Percentiles rank a stretch among this genome's conserved stretches.
Evolutionary conservation across 2,888 invertebrate species (phyloP).

Genomic region (Noctua janthe): DNA sequence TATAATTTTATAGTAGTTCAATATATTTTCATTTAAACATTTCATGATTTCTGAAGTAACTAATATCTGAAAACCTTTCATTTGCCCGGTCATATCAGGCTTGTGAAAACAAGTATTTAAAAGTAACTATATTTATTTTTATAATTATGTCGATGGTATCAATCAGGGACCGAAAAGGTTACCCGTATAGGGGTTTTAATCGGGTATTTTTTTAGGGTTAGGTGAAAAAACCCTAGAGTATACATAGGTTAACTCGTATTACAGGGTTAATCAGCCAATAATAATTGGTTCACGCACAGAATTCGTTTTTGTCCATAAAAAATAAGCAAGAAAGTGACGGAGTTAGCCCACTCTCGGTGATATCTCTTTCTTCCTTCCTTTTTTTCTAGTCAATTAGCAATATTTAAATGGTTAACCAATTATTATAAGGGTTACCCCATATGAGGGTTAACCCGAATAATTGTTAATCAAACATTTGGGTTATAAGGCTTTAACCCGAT

Average conservation of each 20-base stretch:
- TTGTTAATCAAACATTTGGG: not conserved
- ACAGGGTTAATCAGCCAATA: not conserved
- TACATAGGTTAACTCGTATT: not conserved
- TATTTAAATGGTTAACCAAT: not conserved
- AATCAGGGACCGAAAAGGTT: not conserved
- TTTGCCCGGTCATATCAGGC: not conserved
- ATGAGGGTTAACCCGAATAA: not conserved
- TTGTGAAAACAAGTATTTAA: not conserved
- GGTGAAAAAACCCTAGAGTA: not conserved
- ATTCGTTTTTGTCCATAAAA: not conserved
- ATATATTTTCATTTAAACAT: conserved; percentile 5
- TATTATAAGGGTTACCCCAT: not conserved
- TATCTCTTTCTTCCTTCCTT: too few relatives aligned
- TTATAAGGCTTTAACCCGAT: not conserved
- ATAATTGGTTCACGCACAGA: not conserved
- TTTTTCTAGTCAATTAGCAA: not conserved
- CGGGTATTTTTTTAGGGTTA: not conserved
- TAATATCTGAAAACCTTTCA: not conserved
- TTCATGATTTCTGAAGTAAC: conserved; percentile 17
- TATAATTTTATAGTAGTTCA: conserved; percentile 2
- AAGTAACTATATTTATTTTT: not conserved
- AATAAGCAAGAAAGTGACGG: not conserved
- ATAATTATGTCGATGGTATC: not conserved
- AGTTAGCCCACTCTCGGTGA: too few relatives aligned
- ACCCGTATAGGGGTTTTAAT: not conserved